A percentile compares a stretch with the other conserved stretches of the same genome.
Evolutionary conservation across 2,888 invertebrate species (phyloP).

Genomic region (Antitype chi): DNA sequence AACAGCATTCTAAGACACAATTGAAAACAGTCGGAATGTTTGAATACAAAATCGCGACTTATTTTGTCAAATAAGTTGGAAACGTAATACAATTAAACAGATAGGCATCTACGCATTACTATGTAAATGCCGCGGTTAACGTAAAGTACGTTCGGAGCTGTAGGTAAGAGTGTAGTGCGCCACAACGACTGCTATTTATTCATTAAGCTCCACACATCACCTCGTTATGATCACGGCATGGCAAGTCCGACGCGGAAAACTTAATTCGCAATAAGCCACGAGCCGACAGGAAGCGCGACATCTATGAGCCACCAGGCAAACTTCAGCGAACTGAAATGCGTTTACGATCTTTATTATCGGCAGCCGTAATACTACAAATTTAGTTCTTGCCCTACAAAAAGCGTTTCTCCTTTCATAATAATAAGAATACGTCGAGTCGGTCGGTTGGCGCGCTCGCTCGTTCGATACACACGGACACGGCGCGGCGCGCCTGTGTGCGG

Average conservation of each 20-base stretch:
- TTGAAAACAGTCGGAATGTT: not conserved
- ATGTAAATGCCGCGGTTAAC: conserved; percentile 46
- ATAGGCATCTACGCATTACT: conserved; percentile 39
- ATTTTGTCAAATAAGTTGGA: conserved; percentile 23
- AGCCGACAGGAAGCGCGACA: conserved; percentile 83
- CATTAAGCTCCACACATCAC: conserved; percentile 69
- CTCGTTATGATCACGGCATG: conserved; percentile 68
- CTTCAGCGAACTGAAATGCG: conserved; percentile 89
- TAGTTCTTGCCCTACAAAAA: conserved; percentile 91
- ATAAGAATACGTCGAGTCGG: conserved; percentile 92
- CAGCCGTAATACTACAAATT: conserved; percentile 89
- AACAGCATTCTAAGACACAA: not conserved
- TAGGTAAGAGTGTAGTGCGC: conserved; percentile 42
- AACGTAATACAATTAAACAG: conserved; percentile 39
- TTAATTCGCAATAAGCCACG: conserved; percentile 63
- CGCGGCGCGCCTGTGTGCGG: conserved; percentile 70
- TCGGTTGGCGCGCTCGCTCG: conserved; percentile 88
- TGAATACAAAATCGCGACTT: not conserved
- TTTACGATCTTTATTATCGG: conserved; percentile 90
- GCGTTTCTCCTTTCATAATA: conserved; percentile 91
- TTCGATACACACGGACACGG: conserved; percentile 85
- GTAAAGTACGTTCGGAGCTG: conserved; percentile 35
- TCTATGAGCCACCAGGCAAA: conserved; percentile 86
- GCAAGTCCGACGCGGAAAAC: conserved; percentile 71
- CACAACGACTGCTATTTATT: conserved; percentile 58